phyloP scores from a whole-genome alignment of 2,888 invertebrate species.

The Pseudococcus longispinus region DNA sequence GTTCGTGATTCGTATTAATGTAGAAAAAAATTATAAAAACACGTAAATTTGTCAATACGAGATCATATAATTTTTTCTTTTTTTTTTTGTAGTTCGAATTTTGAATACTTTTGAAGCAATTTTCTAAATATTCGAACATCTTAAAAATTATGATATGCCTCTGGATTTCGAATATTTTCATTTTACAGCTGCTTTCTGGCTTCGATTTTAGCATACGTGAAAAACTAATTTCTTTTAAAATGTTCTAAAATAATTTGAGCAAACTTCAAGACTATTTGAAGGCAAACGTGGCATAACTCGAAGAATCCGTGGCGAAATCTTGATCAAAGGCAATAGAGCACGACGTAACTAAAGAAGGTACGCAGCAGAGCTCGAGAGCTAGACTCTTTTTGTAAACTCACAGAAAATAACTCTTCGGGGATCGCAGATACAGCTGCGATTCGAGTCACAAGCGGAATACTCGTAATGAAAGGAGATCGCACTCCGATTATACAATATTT shows the following conservation, averaged over 20 bases:
- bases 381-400: background rate
- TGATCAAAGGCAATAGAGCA: background rate
- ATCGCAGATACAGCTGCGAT: background rate
- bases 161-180: background rate
- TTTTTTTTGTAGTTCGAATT: background rate
- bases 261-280: background rate
- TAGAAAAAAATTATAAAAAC: conserved; percentile 32
- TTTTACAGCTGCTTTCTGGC: background rate
- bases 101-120: background rate
- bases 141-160: conserved; percentile 32
- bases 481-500: background rate
- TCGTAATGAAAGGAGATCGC: background rate
- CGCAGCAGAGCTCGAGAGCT: background rate
- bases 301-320: background rate
- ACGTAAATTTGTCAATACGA: conserved; percentile 10
- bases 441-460: background rate
- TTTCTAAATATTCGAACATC: background rate
- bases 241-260: background rate
- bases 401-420: background rate
- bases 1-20: background rate
- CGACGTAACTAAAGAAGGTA: background rate
- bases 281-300: background rate
- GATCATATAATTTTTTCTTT: background rate
- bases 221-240: background rate
- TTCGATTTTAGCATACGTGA: background rate